phyloP scores from a whole-genome alignment of 2,888 invertebrate genomes.

The Caenorhabditis uteleia region DNA sequence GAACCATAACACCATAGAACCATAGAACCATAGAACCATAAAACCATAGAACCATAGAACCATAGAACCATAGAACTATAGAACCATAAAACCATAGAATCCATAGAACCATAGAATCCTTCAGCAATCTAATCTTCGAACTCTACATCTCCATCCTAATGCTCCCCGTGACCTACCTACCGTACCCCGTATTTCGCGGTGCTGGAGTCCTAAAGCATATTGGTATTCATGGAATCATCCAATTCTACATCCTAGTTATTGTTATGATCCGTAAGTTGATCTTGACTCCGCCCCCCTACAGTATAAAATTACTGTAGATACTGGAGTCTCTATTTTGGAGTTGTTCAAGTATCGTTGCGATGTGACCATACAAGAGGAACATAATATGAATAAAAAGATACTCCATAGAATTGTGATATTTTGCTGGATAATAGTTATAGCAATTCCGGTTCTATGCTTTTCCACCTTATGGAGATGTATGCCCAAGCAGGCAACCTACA shows the following conservation, averaged over 20 bases:
- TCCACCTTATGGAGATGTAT: slow-evolving; percentile 15
- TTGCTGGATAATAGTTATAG: slow-evolving; percentile 26
- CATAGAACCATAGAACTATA: too few relatives aligned
- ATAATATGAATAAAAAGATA: slow-evolving; percentile 24
- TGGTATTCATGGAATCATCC: slow-evolving; percentile 10
- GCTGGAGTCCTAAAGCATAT: slow-evolving; percentile 10
- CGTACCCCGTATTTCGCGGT: slow-evolving; percentile 5
- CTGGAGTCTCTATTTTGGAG: slow-evolving; percentile 21
- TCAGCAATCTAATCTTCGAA: slow-evolving; percentile 14
- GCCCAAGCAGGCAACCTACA: slow-evolving; percentile 28
- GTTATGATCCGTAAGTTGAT: slow-evolving; percentile 5
- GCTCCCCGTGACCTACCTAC: slow-evolving; percentile 21
- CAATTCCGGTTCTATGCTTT: slow-evolving; percentile 22
- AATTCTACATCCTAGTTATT: slow-evolving; percentile 10
- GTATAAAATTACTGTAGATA: slow-evolving; percentile 7
- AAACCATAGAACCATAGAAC: too few relatives aligned
- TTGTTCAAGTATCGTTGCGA: slow-evolving; percentile 31
- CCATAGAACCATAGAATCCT: too few relatives aligned
- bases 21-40: too few relatives aligned
- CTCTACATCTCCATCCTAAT: slow-evolving; percentile 11
- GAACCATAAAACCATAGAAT: too few relatives aligned
- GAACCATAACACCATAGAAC: too few relatives aligned
- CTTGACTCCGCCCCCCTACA: too few relatives aligned
- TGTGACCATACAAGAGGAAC: slow-evolving; percentile 16
- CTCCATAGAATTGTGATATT: slow-evolving; percentile 21